These are phyloP conservation scores for Sylvicola cinctus DNA, from an alignment of 2,888 invertebrate species.

Conservation along the genomic window DNA sequence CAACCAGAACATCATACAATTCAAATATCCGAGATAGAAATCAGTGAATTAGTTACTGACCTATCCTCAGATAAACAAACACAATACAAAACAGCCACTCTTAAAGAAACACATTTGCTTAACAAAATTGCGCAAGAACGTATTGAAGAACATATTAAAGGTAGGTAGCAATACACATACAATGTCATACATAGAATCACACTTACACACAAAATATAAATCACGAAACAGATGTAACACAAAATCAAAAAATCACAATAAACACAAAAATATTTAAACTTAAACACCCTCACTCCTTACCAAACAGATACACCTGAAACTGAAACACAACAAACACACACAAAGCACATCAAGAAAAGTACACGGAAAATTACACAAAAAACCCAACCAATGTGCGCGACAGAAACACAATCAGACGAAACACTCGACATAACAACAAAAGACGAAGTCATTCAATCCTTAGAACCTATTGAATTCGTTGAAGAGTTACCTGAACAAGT, in stretches of 20 bases:
- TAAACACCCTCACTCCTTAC: conserved; percentile 9
- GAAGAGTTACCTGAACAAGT: conserved; percentile 19
- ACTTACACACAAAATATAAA: no score
- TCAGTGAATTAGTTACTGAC: background rate
- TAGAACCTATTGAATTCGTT: conserved; percentile 8
- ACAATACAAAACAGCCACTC: no score
- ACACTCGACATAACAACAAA: conserved; percentile 12
- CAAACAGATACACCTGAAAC: conserved; percentile 18
- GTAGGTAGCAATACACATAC: no score
- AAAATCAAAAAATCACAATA: no score
- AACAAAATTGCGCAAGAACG: no score
- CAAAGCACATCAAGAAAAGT: conserved; percentile 8
- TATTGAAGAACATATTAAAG: no score
- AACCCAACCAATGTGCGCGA: conserved; percentile 25
- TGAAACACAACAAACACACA: conserved; percentile 18
- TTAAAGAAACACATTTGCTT: no score
- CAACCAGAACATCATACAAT: background rate
- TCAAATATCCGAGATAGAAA: conserved; percentile 1
- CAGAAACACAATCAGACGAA: conserved; percentile 13
- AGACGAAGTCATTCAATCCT: conserved; percentile 15
- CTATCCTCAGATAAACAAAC: background rate
- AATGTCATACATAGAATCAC: no score
- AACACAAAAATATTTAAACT: no score
- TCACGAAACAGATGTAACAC: no score
- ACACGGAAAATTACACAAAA: conserved; percentile 17